Conservation (phyloP, 2,797 vertebrate genomes). For the Phoebastria nigripes region DNA sequence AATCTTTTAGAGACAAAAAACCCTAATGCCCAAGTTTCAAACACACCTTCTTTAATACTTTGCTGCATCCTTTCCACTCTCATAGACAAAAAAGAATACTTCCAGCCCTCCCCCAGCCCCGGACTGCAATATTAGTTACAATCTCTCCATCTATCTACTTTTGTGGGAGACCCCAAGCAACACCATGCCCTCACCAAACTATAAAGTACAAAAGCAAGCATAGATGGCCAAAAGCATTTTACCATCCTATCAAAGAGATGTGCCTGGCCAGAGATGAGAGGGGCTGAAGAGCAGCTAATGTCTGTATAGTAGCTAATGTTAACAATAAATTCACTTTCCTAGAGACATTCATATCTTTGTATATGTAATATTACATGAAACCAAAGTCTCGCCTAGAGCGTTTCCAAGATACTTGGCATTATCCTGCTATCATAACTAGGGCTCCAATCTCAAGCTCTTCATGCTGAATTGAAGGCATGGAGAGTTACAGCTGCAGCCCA, state of each 20-base stretch:
- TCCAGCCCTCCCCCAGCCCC: neutral
- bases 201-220: neutral
- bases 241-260: neutral
- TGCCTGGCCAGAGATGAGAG: neutral
- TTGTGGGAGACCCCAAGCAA: neutral
- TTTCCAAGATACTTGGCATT: neutral
- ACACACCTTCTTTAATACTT: neutral
- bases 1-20: neutral
- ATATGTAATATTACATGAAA: neutral
- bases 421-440: neutral
- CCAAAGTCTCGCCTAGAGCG: neutral
- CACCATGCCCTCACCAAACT: neutral
- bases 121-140: neutral
- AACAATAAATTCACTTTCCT: neutral
- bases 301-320: neutral
- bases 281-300: neutral
- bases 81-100: accelerated
- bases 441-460: neutral
- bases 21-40: neutral
- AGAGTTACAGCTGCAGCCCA: neutral
- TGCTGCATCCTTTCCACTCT: neutral
- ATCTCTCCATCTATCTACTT: neutral
- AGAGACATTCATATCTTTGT: neutral
- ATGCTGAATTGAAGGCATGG: neutral
- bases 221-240: neutral